Base-by-base conservation (phyloP, 1,140 invertebrate species). In the Neodiprion fabricii region DNA sequence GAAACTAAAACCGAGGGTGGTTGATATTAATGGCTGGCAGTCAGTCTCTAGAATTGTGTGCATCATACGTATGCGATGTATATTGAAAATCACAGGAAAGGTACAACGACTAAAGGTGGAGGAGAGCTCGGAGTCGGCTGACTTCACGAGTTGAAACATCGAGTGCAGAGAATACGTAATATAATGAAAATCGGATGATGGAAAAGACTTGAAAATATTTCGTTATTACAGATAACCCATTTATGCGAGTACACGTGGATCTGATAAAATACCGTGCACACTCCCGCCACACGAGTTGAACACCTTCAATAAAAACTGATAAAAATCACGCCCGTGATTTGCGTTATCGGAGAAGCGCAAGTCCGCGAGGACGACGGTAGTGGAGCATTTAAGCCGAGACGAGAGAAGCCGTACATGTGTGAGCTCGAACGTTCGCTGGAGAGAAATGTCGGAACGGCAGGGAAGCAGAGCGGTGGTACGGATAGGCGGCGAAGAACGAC, bases 361-460 rank as follows among this genome's bases (percentile, higher is more conserved):
- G 5, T 67, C 78, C 75, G 79, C 74, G 75, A 53, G 69, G 49
- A 72, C 78, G 49, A 72, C 78, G 75, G 53, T 50, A 72, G 74
- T 67, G 74, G 71, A 72, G 81, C 80, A 40, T 40, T 40, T 40
- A 40, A 40, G 5, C 28, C 53, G 53, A 17, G 79, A 14, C 79
- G 82, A 79, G 78, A 82, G 85, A 86, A 86, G 85, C 84, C 85
- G 86, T 40, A 40, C 28, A 40, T 86, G 86, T 86, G 85, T 87
- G 85, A 87, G 84, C 80, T 80, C 80, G 82, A 80, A 83, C 82
- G 86, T 85, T 86, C 85, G 82, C 78, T 79, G 77, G 79, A 78
- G 86, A 86, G 85, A 86, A 86, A 84, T 87, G 86, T 87, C 86
- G 84, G 86, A 87, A 85, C 82, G 81, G 83, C 81, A 84, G 81